Percentiles rank a stretch among this genome's conserved stretches.
Evolutionary conservation across 2,797 vertebrate genomes (phyloP).

Genomic region (Xiphophorus birchmanni): DNA sequence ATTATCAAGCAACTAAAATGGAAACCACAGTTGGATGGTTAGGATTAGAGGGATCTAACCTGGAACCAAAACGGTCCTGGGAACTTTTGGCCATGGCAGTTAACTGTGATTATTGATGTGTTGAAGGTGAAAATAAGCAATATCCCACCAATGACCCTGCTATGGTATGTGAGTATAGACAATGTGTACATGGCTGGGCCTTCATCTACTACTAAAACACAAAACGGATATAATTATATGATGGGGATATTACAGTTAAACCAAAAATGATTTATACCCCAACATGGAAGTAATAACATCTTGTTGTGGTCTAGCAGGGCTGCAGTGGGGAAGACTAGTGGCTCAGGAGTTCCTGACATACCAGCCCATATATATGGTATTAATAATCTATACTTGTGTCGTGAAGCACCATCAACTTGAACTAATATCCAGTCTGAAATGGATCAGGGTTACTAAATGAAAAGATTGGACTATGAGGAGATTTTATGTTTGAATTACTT

Average conservation of each 20-base stretch:
- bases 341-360: no score
- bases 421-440: neutral
- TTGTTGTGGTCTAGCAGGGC: neutral
- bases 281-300: neutral
- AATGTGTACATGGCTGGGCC: neutral
- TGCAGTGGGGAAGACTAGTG: no score
- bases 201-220: neutral
- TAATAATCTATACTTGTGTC: no score
- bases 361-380: no score
- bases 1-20: neutral
- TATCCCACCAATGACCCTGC: neutral
- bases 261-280: neutral
- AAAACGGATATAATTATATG: neutral
- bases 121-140: neutral
- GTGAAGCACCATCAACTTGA: neutral
- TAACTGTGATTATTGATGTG: no score
- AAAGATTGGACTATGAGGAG: neutral
- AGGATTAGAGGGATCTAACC: no score
- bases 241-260: neutral
- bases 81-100: no score
- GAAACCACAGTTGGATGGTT: neutral
- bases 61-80: no score
- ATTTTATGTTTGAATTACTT: neutral
- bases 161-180: neutral
- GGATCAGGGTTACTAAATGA: neutral